Conservation (phyloP, 2,888 invertebrate genomes). For the Autographa gamma region DNA sequence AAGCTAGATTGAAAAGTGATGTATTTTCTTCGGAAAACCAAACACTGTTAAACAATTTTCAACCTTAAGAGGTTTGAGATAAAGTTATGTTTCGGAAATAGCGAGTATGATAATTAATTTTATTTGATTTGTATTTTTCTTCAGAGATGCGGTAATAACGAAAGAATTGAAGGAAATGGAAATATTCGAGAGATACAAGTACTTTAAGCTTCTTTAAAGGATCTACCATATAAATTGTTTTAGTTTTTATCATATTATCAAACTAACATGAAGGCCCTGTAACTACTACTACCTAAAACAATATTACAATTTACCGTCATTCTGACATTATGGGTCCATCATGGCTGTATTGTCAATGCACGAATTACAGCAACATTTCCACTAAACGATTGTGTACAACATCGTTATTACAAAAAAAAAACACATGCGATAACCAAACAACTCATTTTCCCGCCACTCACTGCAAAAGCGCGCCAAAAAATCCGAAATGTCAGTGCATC, state of each 20-base stretch:
- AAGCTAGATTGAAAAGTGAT: conserved; percentile 62
- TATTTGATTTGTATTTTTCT: conserved; percentile 12
- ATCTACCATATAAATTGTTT: background rate
- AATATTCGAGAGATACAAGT: background rate
- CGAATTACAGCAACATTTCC: background rate
- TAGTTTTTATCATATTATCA: too few relatives aligned
- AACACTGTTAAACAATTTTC: conserved; percentile 13
- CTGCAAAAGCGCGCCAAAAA: conserved; percentile 50
- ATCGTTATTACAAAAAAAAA: conserved; percentile 10
- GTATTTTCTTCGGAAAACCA: conserved; percentile 43
- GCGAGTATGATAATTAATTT: conserved; percentile 12
- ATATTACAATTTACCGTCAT: too few relatives aligned
- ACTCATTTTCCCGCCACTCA: conserved; percentile 55
- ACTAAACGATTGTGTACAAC: background rate
- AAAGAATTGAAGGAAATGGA: background rate
- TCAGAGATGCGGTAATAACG: background rate
- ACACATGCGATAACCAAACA: conserved; percentile 52
- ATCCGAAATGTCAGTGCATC: conserved; percentile 44
- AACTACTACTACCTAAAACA: too few relatives aligned
- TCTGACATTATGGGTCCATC: too few relatives aligned
- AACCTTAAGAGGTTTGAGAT: background rate
- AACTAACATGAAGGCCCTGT: too few relatives aligned
- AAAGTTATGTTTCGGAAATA: background rate
- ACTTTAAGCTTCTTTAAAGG: background rate
- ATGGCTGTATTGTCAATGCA: too few relatives aligned